phyloP scores from a whole-genome alignment of 2,113 vertebrate species.

The Cryptoleucopteryx plumbea region DNA sequence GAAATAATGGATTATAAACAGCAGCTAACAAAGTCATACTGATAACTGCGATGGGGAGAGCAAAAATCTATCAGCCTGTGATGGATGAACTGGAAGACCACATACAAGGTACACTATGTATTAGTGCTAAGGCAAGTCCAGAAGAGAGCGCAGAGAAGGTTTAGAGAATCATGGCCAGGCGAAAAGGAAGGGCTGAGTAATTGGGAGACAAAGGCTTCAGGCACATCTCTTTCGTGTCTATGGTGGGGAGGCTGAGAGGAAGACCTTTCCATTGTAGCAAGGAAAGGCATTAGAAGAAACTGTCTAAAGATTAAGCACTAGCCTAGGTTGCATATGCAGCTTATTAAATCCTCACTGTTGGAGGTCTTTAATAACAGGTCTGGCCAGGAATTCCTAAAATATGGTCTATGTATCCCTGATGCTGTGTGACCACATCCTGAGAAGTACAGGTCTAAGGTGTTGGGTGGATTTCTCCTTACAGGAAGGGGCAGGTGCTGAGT shows the following conservation, averaged over 20 bases:
- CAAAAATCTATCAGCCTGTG: background rate
- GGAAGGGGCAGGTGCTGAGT: background rate
- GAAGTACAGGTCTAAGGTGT: background rate
- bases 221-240: fast-evolving
- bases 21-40: background rate
- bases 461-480: background rate
- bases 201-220: background rate
- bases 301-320: background rate
- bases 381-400: background rate
- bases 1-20: background rate
- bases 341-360: background rate
- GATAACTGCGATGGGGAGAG: background rate
- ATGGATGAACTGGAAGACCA: background rate
- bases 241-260: background rate
- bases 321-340: background rate
- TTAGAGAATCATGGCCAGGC: background rate
- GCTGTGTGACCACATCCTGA: background rate
- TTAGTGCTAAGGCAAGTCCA: background rate
- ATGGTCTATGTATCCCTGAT: background rate
- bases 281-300: background rate
- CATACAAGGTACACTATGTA: fast-evolving
- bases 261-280: background rate
- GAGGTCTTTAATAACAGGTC: background rate
- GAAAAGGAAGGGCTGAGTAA: background rate
- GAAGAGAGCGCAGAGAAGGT: background rate